Conservation (phyloP, 2,888 invertebrate genomes). For the Aquatica leii region DNA sequence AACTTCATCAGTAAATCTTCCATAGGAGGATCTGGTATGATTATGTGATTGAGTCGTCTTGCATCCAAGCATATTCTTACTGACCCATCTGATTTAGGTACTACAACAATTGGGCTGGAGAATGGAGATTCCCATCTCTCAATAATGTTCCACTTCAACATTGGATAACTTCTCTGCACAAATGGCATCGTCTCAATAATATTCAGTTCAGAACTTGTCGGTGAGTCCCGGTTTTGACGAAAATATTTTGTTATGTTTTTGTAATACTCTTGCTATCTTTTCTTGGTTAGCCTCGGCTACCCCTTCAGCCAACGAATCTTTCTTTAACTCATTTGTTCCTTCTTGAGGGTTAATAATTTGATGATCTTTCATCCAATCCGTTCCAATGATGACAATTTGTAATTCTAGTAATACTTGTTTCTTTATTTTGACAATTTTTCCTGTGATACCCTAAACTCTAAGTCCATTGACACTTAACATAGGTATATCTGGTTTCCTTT, state of each 20-base stretch:
- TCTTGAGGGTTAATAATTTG: neutral
- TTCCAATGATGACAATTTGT: neutral
- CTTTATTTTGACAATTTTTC: too few species aligned
- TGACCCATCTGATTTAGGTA: neutral
- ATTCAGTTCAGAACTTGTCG: neutral
- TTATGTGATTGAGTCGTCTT: constrained; percentile 21
- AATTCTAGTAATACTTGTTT: too few species aligned
- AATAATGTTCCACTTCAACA: neutral
- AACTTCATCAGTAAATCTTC: constrained; percentile 38
- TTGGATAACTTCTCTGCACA: neutral
- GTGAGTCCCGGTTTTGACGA: neutral
- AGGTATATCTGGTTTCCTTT: neutral
- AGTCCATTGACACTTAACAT: neutral
- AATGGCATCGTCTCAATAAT: neutral
- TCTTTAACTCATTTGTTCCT: too few species aligned
- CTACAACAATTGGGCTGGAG: constrained; percentile 6
- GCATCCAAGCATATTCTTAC: constrained; percentile 13
- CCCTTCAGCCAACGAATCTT: neutral
- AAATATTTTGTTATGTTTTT: neutral
- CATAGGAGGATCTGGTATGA: constrained; percentile 18
- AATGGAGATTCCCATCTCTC: neutral
- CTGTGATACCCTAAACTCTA: constrained; percentile 1
- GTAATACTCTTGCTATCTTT: neutral
- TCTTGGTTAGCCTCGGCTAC: neutral
- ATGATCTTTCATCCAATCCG: neutral